Percentiles rank a stretch among this genome's conserved stretches.
These are phyloP conservation scores for Morinoia aosen DNA, from an alignment of 2,888 invertebrate species.

Conservation along the genomic window DNA sequence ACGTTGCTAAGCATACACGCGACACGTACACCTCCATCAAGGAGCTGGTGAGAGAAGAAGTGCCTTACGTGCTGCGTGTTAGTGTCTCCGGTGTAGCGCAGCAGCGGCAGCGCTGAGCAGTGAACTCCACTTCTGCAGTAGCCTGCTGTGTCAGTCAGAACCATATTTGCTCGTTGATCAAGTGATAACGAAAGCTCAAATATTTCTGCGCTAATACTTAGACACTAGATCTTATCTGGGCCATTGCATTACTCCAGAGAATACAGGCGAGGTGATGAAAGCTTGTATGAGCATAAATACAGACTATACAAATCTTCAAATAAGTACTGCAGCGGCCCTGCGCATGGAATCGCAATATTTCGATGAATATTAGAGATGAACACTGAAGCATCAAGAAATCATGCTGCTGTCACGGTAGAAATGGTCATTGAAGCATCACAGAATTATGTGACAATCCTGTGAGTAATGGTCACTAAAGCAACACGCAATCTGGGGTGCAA, in stretches of 20 bases:
- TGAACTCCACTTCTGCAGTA: not conserved
- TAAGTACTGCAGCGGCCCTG: not conserved
- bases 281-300: not conserved
- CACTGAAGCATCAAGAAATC: not conserved
- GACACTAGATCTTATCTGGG: not conserved
- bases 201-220: not conserved
- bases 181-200: not conserved
- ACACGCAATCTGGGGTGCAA: not conserved
- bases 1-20: not conserved
- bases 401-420: too few species aligned
- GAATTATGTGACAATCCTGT: too few species aligned
- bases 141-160: not conserved
- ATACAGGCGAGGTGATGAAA: not conserved
- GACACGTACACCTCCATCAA: not conserved
- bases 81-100: not conserved
- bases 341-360: not conserved
- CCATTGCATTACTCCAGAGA: not conserved
- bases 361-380: not conserved
- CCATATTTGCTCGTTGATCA: not conserved
- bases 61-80: too few species aligned
- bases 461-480: not conserved
- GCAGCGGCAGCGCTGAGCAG: not conserved
- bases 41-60: too few species aligned
- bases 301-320: not conserved
- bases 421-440: too few species aligned